Percentiles rank a stretch among this genome's conserved stretches.
Evolutionary conservation across 2,797 vertebrate species (phyloP).

Genomic region (Valencia hispanica): DNA sequence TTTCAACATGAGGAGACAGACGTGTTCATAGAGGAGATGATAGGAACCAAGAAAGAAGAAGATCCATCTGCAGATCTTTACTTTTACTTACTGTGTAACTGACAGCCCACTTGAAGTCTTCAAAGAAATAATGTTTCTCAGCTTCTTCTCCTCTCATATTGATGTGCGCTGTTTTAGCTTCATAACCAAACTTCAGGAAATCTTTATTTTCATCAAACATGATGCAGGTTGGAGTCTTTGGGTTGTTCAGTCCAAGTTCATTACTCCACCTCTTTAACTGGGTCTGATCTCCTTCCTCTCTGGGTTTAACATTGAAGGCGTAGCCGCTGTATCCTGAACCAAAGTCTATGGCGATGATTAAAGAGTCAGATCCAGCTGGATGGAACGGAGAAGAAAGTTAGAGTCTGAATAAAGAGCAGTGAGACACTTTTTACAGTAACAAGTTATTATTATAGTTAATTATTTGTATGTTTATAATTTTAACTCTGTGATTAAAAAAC

Average conservation of each 20-base stretch:
- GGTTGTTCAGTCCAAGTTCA: not conserved
- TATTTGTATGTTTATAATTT: no score
- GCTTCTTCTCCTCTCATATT: not conserved
- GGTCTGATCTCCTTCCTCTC: not conserved
- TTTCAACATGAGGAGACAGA: not conserved
- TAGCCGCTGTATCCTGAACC: slow-evolving; percentile 1
- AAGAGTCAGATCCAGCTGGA: not conserved
- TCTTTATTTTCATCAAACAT: not conserved
- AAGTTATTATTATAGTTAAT: no score
- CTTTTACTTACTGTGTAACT: fast-evolving
- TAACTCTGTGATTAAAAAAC: no score
- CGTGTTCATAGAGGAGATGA: not conserved
- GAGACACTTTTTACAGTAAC: not conserved
- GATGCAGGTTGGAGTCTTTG: slow-evolving; percentile 2
- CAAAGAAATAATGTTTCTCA: not conserved
- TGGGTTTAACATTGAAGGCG: not conserved
- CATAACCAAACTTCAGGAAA: not conserved
- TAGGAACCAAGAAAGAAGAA: not conserved
- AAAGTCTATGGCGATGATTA: not conserved
- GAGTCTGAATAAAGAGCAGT: not conserved
- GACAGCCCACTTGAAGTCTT: fast-evolving
- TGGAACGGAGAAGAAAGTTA: not conserved
- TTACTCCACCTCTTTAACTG: not conserved
- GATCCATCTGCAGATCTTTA: not conserved
- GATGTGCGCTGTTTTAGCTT: not conserved